Conservation (phyloP, 2,888 invertebrate genomes). For the Portevinia maculata region DNA sequence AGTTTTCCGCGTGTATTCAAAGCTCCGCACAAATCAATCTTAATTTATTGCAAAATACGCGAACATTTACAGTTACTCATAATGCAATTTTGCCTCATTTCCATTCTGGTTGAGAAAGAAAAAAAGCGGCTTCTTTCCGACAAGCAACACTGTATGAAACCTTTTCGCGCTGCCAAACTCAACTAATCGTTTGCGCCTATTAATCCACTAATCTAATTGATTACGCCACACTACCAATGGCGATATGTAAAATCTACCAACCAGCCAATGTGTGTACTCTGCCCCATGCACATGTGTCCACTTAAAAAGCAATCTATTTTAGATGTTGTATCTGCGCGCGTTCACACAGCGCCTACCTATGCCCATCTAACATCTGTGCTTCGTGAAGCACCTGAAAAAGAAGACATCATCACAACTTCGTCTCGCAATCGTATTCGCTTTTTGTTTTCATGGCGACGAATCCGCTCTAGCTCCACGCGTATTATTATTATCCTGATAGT, state of each 20-base stretch:
- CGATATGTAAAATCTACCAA: conserved; percentile 68
- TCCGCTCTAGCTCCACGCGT: conserved; percentile 12
- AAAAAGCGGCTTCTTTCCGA: too few relatives aligned
- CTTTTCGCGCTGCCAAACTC: conserved; percentile 46
- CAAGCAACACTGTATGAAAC: conserved; percentile 1
- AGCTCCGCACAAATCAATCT: too few relatives aligned
- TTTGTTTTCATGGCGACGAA: conserved; percentile 34
- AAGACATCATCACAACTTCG: conserved; percentile 69
- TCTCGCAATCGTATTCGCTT: conserved; percentile 53
- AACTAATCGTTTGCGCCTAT: conserved; percentile 70
- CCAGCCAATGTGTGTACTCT: conserved; percentile 57
- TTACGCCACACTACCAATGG: conserved; percentile 70
- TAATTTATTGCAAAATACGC: too few relatives aligned
- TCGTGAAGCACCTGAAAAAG: conserved; percentile 57
- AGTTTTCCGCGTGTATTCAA: too few relatives aligned
- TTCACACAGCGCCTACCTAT: conserved; percentile 24
- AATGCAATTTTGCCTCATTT: neutral
- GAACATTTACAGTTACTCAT: too few relatives aligned
- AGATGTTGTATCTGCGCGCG: conserved; percentile 63
- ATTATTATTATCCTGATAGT: conserved; percentile 34
- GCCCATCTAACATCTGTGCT: conserved; percentile 67
- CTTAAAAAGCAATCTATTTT: conserved; percentile 72
- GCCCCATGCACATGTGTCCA: conserved; percentile 67
- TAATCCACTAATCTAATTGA: conserved; percentile 73
- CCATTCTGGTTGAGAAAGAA: neutral